phyloP scores from a whole-genome alignment of 1,140 invertebrate species.

The Lerema accius region DNA sequence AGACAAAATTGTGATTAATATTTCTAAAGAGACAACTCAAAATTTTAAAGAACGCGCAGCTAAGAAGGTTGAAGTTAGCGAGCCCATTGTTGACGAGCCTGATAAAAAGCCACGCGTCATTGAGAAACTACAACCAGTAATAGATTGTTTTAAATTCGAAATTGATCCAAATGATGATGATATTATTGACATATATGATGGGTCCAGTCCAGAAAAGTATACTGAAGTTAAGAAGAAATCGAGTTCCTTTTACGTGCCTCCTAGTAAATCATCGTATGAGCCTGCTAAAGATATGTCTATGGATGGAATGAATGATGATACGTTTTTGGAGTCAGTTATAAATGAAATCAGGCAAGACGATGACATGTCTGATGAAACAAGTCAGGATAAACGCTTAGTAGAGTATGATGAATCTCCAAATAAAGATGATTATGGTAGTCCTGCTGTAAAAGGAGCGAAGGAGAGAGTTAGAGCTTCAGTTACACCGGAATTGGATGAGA shows the following conservation, averaged over 20 bases:
- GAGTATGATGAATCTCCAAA: slow-evolving; percentile 71
- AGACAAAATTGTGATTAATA: slow-evolving; percentile 26
- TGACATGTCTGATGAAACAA: slow-evolving; percentile 59
- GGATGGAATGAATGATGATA: slow-evolving; percentile 64
- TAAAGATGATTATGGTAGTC: slow-evolving; percentile 52
- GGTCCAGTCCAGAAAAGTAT: slow-evolving; percentile 55
- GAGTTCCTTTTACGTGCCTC: slow-evolving; percentile 48
- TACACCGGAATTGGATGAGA: slow-evolving; percentile 65
- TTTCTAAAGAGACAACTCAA: slow-evolving; percentile 41
- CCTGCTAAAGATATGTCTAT: slow-evolving; percentile 47
- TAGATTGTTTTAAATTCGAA: slow-evolving; percentile 73
- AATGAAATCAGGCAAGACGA: slow-evolving; percentile 73
- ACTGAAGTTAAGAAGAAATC: slow-evolving; percentile 39
- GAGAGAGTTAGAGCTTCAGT: slow-evolving; percentile 47
- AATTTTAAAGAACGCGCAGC: slow-evolving; percentile 37
- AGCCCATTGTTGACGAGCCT: slow-evolving; percentile 34
- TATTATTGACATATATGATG: slow-evolving; percentile 66
- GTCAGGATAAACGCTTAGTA: slow-evolving; percentile 68
- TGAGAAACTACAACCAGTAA: slow-evolving; percentile 67
- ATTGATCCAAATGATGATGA: slow-evolving; percentile 73
- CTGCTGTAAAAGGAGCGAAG: slow-evolving; percentile 11
- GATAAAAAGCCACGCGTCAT: slow-evolving; percentile 38
- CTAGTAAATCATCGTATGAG: slow-evolving; percentile 48
- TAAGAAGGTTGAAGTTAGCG: slow-evolving; percentile 45
- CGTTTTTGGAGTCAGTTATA: slow-evolving; percentile 73